Base-by-base conservation (phyloP, 2,888 invertebrate genomes). In the Drosophila greeni region DNA sequence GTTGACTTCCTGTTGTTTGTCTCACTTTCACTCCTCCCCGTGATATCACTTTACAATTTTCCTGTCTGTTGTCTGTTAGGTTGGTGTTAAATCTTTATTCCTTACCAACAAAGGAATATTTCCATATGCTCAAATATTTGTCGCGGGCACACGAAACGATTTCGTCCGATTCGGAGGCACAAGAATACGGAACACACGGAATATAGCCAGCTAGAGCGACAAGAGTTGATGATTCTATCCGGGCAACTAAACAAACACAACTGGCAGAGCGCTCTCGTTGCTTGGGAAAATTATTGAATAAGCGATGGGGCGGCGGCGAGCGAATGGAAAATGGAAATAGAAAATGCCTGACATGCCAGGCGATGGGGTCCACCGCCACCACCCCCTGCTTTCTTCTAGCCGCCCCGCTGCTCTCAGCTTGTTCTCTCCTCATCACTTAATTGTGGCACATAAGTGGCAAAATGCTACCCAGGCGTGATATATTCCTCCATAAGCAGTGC, bases 181-280 rank as follows among this genome's bases (percentile, higher is more conserved):
- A 29, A 12, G 34, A 34, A 51, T 47, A 51, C 3, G 9, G 34
- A 34, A 51, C 40, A 51, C 3, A 20, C 12, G 31, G 31, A 47
- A 51, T 37, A 16, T 23, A 9, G 42, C 31, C 42, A 29, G 45
- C 45, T 23, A 61, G 59, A 36, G 49, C 43, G 51, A 64, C 62
- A 51, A 52, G 64, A 62, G 51, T 52, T 62, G 43, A 37, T 37
- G 53, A 64, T 64, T 72, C 58, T 71, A 51, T 72, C 59, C 49
- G 53, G 54, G 51, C 81, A 71, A 72, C 74, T 70, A 75, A 78
- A 82, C 55, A 84, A 82, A 81, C 69, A 82, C 76, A 79, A 81
- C 74, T 82, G 82, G 66, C 49, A 37, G 56, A 47, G 26, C n/a
- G 20, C 2, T 2, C 49, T 43, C 58, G 59, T 57, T 70, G 75